These are phyloP conservation scores for Loriculus beryllinus DNA, from an alignment of 2,797 vertebrate genomes.

Conservation along the genomic window DNA sequence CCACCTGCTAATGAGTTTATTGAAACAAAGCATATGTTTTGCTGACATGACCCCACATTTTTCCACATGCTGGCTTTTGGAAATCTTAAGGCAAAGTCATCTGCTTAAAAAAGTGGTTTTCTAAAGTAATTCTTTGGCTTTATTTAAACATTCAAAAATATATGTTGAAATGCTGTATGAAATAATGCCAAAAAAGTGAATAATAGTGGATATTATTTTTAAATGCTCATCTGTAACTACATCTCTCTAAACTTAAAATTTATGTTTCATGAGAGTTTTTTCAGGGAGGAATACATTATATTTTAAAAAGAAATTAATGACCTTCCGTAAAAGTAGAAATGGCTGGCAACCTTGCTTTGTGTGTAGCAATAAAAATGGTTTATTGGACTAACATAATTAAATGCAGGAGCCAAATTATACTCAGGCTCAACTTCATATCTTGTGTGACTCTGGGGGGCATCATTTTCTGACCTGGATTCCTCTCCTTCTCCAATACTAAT, in stretches of 20 bases:
- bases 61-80: slow-evolving; percentile 3
- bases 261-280: slow-evolving; percentile 47
- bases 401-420: slow-evolving; percentile 43
- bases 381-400: slow-evolving; percentile 64
- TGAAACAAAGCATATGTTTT: slow-evolving; percentile 40
- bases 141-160: slow-evolving; percentile 44
- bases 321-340: slow-evolving; percentile 65
- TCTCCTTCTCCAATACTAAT: neutral
- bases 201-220: slow-evolving; percentile 64
- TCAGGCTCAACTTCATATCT: neutral
- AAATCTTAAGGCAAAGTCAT: slow-evolving; percentile 35
- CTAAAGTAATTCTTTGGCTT: slow-evolving; percentile 33
- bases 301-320: slow-evolving; percentile 68
- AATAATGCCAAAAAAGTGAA: slow-evolving; percentile 58
- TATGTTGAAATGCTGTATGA: slow-evolving; percentile 46
- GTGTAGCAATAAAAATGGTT: slow-evolving; percentile 75
- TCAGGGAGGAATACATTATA: slow-evolving; percentile 44
- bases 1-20: slow-evolving; percentile 57
- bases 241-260: slow-evolving; percentile 63
- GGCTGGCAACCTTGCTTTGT: slow-evolving; percentile 60
- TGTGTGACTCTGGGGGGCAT: neutral
- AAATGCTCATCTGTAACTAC: slow-evolving; percentile 30
- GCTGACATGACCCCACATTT: neutral
- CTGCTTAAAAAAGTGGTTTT: slow-evolving; percentile 10
- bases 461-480: slow-evolving; percentile 33